Evolutionary conservation across 2,113 vertebrate genomes (phyloP).

Genomic region (Gallinago jamesoni): DNA sequence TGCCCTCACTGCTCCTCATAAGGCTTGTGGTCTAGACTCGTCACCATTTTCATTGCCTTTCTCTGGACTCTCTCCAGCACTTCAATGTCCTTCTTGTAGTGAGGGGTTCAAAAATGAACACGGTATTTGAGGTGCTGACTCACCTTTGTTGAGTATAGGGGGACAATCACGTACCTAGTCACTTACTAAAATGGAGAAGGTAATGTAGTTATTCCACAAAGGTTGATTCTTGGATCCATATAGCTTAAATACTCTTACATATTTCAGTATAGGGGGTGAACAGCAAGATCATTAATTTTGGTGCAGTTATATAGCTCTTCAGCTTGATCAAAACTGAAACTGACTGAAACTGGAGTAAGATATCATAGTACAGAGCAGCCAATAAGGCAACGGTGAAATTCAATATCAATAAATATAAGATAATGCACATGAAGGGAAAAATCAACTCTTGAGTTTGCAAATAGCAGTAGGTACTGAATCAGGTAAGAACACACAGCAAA

Average conservation of each 20-base stretch:
- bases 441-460: background rate
- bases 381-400: background rate
- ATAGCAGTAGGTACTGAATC: background rate
- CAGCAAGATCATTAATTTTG: background rate
- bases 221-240: background rate
- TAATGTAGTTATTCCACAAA: background rate
- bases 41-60: background rate
- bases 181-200: background rate
- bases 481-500: background rate
- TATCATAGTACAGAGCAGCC: background rate
- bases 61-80: background rate
- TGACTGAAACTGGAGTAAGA: background rate
- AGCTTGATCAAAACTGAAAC: background rate
- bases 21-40: background rate
- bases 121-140: background rate
- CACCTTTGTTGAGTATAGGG: background rate
- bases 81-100: background rate
- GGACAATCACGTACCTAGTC: background rate
- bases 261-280: background rate
- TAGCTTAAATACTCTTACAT: background rate
- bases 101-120: background rate
- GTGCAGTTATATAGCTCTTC: background rate
- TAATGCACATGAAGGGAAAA: background rate
- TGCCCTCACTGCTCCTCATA: background rate
- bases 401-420: background rate